Base-by-base conservation (phyloP, 2,888 invertebrate species). In the Agrotis puta region DNA sequence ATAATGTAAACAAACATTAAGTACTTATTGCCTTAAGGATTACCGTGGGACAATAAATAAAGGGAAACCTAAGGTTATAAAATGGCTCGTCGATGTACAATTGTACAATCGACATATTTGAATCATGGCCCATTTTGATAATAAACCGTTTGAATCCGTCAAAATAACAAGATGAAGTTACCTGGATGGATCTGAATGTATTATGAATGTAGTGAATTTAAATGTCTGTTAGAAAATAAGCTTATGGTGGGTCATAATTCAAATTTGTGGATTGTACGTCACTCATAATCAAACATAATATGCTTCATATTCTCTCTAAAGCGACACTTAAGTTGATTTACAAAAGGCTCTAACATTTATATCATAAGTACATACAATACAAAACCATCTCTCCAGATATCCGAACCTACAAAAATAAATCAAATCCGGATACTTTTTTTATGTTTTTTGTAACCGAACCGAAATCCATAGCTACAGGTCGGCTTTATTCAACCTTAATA, bases 401-500 rank as follows among this genome's bases (percentile, higher is more conserved):
- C 51, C 63, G 53, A 54, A 43, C 47, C 20, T 24, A 73, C n/a
- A 66, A 73, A 78, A 73, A 80, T 57, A 24, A 75, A 48, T 43
- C 51, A 47, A 64, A 72, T 16, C 16, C n/a, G 13, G 16, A n/a
- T 11, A 39, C 39, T 18, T 59, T 71, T 62, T 80, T 70, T 45
- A 33, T 39, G 39, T 63, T 74, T 77, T 47, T 45, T 77, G 68
- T 81, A 81, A 77, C 77, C 57, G 53, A 67, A 83, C 76, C 79
- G 85, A 89, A 88, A 85, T 82, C 83, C 84, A 71, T 68, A 56
- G 87, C 77, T 71, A 56, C 14, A 56, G 79, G 77, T 77, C 81
- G 85, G 83, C 88, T 87, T 90, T 89, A 89, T 89, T 92, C 88
- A 81, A 87, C 85, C 83, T 86, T 88, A 88, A 90, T 88, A 91